Base-by-base conservation (phyloP, 2,888 invertebrate genomes). In the Acrobasis repandana region DNA sequence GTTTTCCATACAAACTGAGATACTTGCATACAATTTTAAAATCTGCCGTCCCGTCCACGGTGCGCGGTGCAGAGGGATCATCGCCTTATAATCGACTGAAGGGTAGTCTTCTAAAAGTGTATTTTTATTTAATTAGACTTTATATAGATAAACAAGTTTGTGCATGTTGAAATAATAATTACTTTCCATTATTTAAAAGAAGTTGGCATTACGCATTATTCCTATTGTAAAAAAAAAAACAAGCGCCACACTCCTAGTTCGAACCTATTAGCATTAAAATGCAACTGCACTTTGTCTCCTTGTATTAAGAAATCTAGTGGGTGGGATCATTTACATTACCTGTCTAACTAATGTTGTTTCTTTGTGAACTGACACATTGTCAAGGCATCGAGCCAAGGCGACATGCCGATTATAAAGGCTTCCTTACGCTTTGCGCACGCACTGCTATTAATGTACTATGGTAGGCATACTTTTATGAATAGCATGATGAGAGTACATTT, bases 301-400 rank as follows among this genome's bases (percentile, higher is more conserved):
- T 61, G 60, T 1, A 62, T 72, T 75, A 65, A 61, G 66, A 70
- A 76, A 77, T 64, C 61, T 70, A 76, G 85, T 87, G 77, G 86
- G 88, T 74, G 79, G 76, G 64, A 71, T 65, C 66, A 85, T 88
- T 88, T 82, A 72, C 83, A 86, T 84, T 78, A 82, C 81, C 69
- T 72, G 82, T 80, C 67, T 78, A 74, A 82, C 73, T 78, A 79
- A 83, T 83, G 79, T 71, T 68, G 63, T 69, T 72, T 79, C 82
- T 85, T 85, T 83, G 82, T 83, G 74, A 75, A 74, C 77, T 81
- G 82, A 84, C 81, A 79, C 83, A 84, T 80, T 88, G 85, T 83
- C 87, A 88, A 88, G 86, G 85, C 79, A 76, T 69, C 61, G 67
- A 75, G 76, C 78, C 84, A 84, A 85, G 81, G 82, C 80, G 76